phyloP scores from a whole-genome alignment of 2,113 vertebrate species.

The Notiomystis cincta region DNA sequence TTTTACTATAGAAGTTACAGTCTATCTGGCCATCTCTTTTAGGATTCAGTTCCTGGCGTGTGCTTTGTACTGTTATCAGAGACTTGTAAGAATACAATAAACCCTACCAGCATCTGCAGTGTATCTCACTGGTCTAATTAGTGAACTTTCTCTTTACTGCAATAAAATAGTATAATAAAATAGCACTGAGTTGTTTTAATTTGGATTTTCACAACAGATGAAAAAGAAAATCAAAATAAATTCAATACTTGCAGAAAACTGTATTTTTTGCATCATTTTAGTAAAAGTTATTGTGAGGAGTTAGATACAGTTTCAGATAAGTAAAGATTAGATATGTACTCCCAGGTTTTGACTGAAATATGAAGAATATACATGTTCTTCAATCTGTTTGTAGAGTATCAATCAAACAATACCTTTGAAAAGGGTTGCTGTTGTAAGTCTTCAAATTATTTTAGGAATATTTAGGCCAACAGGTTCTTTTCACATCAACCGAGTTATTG shows the following conservation, averaged over 20 bases:
- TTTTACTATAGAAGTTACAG: not conserved
- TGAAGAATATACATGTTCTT: not conserved
- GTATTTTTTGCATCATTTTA: fast-evolving
- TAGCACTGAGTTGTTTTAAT: fast-evolving
- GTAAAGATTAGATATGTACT: not conserved
- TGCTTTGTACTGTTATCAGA: not conserved
- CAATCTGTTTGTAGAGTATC: not conserved
- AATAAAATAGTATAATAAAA: not conserved
- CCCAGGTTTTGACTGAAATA: not conserved
- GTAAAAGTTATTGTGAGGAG: not conserved
- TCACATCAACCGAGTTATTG: not conserved
- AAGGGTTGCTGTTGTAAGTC: not conserved
- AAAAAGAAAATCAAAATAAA: not conserved
- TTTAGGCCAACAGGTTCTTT: not conserved
- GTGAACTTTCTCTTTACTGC: not conserved
- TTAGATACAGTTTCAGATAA: not conserved
- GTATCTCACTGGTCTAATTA: not conserved
- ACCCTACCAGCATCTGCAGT: not conserved
- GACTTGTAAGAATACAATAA: not conserved
- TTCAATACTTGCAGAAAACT: not conserved
- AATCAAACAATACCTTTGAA: not conserved
- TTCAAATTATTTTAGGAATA: not conserved
- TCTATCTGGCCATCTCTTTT: not conserved
- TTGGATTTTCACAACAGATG: not conserved
- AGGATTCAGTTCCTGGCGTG: not conserved